These are phyloP conservation scores for Sterna hirundo DNA, from an alignment of 2,113 vertebrate genomes.

Conservation along the genomic window DNA sequence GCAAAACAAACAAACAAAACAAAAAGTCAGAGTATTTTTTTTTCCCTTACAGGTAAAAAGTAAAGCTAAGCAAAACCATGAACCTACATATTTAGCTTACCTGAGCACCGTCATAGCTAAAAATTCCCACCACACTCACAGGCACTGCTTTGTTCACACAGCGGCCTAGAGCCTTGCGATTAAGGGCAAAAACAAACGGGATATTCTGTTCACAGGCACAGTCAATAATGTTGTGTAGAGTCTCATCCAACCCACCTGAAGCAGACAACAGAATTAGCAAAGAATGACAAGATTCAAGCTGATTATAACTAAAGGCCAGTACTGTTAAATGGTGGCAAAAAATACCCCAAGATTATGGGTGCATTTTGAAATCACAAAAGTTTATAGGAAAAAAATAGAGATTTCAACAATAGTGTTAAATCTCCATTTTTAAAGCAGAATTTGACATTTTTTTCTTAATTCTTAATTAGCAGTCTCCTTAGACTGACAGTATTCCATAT, in stretches of 20 bases:
- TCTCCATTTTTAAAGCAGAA: background rate
- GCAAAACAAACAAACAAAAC: background rate
- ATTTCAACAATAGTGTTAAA: accelerated
- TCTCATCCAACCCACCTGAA: conserved; percentile 93
- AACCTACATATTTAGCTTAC: conserved; percentile 66
- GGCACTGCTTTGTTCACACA: conserved; percentile 96
- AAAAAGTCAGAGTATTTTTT: background rate
- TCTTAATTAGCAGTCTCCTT: background rate
- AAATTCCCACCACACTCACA: conserved; percentile 96
- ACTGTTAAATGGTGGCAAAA: background rate
- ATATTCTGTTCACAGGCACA: conserved; percentile 89
- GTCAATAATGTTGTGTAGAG: conserved; percentile 90
- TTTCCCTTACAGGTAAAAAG: background rate
- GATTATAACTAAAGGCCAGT: background rate
- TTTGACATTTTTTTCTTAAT: background rate
- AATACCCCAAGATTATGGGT: background rate
- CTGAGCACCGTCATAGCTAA: conserved; percentile 98
- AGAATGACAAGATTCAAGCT: background rate
- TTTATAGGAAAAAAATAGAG: background rate
- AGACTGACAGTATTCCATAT: background rate
- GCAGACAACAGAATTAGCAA: background rate
- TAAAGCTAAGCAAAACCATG: background rate
- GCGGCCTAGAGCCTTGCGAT: conserved; percentile 91
- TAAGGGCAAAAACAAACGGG: conserved; percentile 94
- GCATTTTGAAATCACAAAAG: background rate